Percentiles rank a stretch among this genome's conserved stretches.
Conservation (phyloP, 2,113 vertebrate species). For the Arothron firmamentum region DNA sequence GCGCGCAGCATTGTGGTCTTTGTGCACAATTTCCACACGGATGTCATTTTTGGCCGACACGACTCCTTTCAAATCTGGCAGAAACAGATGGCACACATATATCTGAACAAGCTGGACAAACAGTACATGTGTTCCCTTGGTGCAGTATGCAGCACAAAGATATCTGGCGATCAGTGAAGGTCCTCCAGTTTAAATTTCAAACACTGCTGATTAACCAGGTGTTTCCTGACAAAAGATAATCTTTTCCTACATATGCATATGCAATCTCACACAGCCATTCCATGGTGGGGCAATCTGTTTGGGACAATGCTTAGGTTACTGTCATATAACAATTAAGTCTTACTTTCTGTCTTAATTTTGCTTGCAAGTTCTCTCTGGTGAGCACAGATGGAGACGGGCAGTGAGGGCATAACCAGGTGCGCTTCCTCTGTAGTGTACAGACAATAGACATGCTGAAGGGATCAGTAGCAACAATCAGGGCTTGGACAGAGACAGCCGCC, state of each 20-base stretch:
- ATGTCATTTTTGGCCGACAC: conserved; percentile 98
- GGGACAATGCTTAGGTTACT: conserved; percentile 68
- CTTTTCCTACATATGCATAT: conserved; percentile 41
- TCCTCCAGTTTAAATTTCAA: conserved; percentile 24
- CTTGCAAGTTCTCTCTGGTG: conserved; percentile 83
- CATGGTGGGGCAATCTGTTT: conserved; percentile 50
- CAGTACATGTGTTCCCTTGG: conserved; percentile 31
- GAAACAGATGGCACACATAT: conserved; percentile 27
- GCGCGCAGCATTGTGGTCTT: conserved; percentile 86
- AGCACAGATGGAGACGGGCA: conserved; percentile 82
- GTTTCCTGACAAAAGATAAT: conserved; percentile 55
- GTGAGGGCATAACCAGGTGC: conserved; percentile 83
- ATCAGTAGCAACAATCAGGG: conserved; percentile 63
- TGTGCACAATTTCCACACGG: conserved; percentile 96
- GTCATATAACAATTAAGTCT: conserved; percentile 75
- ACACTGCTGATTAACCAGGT: conserved; percentile 58
- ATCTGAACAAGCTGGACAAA: conserved; percentile 44
- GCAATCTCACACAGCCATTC: conserved; percentile 61
- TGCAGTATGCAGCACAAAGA: conserved; percentile 36
- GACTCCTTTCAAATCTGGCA: conserved; percentile 92
- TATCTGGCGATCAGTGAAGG: conserved; percentile 46
- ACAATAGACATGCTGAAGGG: conserved; percentile 80
- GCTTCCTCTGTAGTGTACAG: conserved; percentile 80
- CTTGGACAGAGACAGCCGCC: conserved; percentile 60
- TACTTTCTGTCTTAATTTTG: conserved; percentile 86